These are phyloP conservation scores for Orbicella faveolata DNA, from an alignment of 64 coral and sea anemone species.

Conservation along the genomic window DNA sequence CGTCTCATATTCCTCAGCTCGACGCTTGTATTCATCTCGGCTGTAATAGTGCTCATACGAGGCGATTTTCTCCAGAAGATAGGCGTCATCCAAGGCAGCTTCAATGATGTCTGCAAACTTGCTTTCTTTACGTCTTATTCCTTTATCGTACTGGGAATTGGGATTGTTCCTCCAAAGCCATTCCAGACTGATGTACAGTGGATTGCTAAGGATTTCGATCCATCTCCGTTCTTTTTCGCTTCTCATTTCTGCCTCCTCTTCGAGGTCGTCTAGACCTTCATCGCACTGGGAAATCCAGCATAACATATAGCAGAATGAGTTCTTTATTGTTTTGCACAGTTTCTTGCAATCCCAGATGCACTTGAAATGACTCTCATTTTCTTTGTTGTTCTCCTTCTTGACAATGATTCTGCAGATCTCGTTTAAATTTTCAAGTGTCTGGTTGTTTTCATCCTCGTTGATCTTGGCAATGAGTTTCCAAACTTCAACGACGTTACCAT, in stretches of 20 bases:
- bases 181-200: background rate
- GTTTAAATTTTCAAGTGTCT: slow-evolving; percentile 3
- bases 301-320: too few relatives aligned
- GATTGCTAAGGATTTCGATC: background rate
- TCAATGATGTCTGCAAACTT: background rate
- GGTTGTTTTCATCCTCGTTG: background rate
- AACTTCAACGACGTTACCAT: background rate
- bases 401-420: background rate
- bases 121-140: background rate
- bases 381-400: background rate
- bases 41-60: background rate
- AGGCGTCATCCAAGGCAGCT: background rate
- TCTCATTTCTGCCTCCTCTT: background rate
- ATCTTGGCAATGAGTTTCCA: background rate
- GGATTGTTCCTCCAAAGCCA: slow-evolving; percentile 10
- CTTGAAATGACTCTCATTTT: background rate
- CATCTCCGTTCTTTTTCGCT: background rate
- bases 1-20: background rate
- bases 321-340: background rate
- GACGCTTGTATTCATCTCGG: background rate
- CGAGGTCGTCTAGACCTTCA: too few relatives aligned
- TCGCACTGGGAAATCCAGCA: too few relatives aligned
- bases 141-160: background rate
- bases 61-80: slow-evolving; percentile 6
- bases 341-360: background rate